Base-by-base conservation (phyloP, 2,113 vertebrate species). In the Scophthalmus maximus region DNA sequence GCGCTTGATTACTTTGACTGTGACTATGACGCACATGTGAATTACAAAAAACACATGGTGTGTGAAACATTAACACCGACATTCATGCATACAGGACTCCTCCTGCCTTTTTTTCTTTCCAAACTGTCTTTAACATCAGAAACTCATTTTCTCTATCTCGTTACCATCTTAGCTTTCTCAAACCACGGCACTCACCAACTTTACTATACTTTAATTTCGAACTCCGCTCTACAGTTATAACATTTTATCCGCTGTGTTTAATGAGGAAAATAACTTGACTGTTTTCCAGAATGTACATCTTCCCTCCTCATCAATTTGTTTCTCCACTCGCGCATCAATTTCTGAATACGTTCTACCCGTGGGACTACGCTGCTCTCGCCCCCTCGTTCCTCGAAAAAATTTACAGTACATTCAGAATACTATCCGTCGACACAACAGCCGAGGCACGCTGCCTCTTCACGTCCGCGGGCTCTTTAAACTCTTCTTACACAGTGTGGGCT, bases 371-470 rank as follows among this genome's bases (percentile, higher is more conserved):
- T 70, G 59, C 36, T 60, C 63, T 70, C 66, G 36, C 65, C 70
- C 78, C 64, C 79, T 73, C 82, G 73, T 78, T 56, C 65, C 74
- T 87, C 84, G 67, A 88, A 71, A 62, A 88, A 71, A 62, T 83
- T 30, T 77, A 69, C n/a, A 22, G n/a, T 22, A 22, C 55, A 66
- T 47, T 46, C 58, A 61, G 67, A 61, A 60, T 57, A 76, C 76
- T 71, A 81, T 72, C 83, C 85, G 78, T 84, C 83, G 77, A 38
- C 46, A 5, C 58, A 23, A n/a, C 42, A 55, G 67, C 57, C 42
- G 55, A 51, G 53, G 52, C 34, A 22, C 55, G 8, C 68, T 32
- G 76, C 59, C 87, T 85, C 59, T 30, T 74, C 70, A 74, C 52
- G 44, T 79, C 74, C 77, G 66, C 61, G 1, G 79, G 77, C 79